Evolutionary conservation across 2,888 invertebrate genomes (phyloP).

Genomic region (Proisotoma minuta): DNA sequence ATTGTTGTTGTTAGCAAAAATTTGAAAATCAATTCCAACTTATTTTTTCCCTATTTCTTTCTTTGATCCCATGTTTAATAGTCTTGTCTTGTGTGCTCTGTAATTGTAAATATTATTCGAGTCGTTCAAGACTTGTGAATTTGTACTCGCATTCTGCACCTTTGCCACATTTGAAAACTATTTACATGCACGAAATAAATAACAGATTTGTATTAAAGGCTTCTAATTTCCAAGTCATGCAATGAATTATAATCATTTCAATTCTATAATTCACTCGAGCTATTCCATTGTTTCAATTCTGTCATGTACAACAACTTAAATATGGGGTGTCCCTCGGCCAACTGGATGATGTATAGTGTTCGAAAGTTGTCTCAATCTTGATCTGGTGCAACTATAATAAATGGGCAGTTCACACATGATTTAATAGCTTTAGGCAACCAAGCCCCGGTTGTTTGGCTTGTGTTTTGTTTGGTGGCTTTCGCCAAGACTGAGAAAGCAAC

Average conservation of each 20-base stretch:
- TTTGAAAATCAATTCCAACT: not conserved
- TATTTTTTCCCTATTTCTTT: not conserved
- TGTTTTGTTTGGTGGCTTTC: no score
- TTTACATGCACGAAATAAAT: no score
- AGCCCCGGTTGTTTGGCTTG: no score
- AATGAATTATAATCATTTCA: no score
- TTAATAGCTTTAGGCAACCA: not conserved
- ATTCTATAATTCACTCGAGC: not conserved
- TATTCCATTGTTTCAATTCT: not conserved
- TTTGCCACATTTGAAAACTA: no score
- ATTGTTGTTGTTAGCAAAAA: not conserved
- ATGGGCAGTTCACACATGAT: conserved; percentile 1
- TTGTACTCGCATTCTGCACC: no score
- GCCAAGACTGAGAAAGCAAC: no score
- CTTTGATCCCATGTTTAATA: not conserved
- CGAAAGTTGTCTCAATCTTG: not conserved
- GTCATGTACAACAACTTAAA: conserved; percentile 10
- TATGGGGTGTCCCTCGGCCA: conserved; percentile 3
- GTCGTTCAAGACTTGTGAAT: not conserved
- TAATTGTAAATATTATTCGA: not conserved
- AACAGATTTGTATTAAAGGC: no score
- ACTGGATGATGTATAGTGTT: conserved; percentile 2
- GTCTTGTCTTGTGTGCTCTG: not conserved
- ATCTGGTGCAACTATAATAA: not conserved
- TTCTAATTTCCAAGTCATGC: no score